Percentiles rank a stretch among this genome's conserved stretches.
phyloP scores from a whole-genome alignment of 2,113 vertebrate species.

The Mobula hypostoma region DNA sequence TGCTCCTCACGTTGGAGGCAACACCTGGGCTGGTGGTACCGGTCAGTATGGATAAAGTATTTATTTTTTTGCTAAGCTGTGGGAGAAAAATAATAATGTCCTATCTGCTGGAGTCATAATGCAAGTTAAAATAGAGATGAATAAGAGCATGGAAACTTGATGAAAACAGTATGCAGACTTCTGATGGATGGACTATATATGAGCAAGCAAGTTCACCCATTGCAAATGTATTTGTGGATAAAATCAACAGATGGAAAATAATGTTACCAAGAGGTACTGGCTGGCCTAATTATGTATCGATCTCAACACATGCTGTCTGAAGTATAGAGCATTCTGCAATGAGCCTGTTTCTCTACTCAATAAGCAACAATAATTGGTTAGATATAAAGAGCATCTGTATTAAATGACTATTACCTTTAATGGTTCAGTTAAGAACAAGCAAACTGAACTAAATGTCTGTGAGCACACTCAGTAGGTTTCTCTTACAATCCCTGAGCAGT shows the following conservation, averaged over 20 bases:
- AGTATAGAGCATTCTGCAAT: neutral
- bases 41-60: conserved; percentile 52
- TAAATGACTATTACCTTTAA: no score
- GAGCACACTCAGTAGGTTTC: no score
- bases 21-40: conserved; percentile 94
- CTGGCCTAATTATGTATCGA: neutral
- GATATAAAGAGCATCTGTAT: no score
- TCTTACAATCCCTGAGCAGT: no score
- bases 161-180: neutral
- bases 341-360: neutral
- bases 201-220: neutral
- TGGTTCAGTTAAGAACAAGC: no score
- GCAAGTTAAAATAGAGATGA: neutral
- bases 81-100: neutral
- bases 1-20: conserved; percentile 82
- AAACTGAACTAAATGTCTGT: no score
- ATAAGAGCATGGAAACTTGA: neutral
- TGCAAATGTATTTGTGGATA: neutral
- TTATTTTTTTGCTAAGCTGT: neutral
- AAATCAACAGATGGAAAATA: neutral
- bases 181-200: neutral
- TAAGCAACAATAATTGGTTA: no score
- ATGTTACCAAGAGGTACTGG: neutral
- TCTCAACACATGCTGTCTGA: neutral
- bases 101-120: neutral